phyloP scores from a whole-genome alignment of 2,888 invertebrate genomes.

The Anoplius nigerrimus region DNA sequence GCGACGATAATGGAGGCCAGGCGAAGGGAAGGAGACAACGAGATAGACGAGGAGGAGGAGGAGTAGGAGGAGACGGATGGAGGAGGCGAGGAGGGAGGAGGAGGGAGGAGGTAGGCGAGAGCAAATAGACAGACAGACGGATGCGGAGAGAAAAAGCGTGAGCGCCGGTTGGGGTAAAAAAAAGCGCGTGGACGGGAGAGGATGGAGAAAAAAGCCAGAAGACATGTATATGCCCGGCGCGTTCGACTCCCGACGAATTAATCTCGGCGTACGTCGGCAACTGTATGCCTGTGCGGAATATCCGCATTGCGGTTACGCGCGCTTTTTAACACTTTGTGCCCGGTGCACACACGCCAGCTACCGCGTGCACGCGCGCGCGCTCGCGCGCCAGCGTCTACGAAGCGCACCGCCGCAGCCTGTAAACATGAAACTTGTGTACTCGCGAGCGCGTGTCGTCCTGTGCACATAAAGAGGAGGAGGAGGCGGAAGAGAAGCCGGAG shows the following conservation, averaged over 20 bases:
- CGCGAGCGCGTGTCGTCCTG: slow-evolving; percentile 41
- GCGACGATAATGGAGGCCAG: slow-evolving; percentile 53
- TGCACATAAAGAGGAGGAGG: slow-evolving; percentile 35
- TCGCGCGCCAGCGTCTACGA: slow-evolving; percentile 35
- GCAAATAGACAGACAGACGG: slow-evolving; percentile 25
- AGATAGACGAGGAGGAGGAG: slow-evolving; percentile 17
- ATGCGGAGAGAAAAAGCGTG: slow-evolving; percentile 19
- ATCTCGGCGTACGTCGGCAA: slow-evolving; percentile 7
- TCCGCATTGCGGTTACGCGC: slow-evolving; percentile 64
- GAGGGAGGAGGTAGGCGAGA: neutral
- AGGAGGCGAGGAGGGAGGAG: slow-evolving; percentile 2
- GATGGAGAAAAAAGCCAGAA: slow-evolving; percentile 14
- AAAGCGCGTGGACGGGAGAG: neutral
- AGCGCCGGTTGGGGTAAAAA: slow-evolving; percentile 7
- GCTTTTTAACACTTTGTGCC: slow-evolving; percentile 54
- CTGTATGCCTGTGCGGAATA: slow-evolving; percentile 47
- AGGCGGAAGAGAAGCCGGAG: slow-evolving; percentile 2
- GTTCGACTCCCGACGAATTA: slow-evolving; percentile 35
- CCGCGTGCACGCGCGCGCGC: too few relatives aligned
- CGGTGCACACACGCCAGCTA: slow-evolving; percentile 20
- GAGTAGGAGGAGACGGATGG: slow-evolving; percentile 13
- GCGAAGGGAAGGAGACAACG: slow-evolving; percentile 18
- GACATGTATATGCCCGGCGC: neutral
- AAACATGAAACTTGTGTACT: slow-evolving; percentile 50
- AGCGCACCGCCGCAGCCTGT: slow-evolving; percentile 45